phyloP scores from a whole-genome alignment of 2,113 vertebrate species.

The Peucedramus taeniatus region DNA sequence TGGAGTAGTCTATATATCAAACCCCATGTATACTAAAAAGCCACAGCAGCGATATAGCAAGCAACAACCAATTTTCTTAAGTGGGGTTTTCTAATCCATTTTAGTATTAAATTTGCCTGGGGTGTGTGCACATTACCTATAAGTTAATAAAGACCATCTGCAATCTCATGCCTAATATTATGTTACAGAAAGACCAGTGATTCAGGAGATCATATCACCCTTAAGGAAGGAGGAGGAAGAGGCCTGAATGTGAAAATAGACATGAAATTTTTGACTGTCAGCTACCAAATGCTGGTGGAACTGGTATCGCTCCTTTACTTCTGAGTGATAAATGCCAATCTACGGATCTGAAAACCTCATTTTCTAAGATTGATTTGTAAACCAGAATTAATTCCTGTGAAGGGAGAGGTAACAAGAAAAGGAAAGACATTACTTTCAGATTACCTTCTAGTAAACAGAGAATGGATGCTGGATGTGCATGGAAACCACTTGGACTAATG shows the following conservation, averaged over 20 bases:
- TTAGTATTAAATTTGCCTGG: background rate
- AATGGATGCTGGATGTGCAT: background rate
- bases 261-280: background rate
- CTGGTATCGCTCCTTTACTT: background rate
- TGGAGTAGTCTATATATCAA: background rate
- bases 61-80: background rate
- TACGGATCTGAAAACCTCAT: background rate
- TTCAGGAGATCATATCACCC: background rate
- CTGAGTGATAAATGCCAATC: background rate
- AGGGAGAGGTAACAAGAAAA: background rate
- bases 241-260: background rate
- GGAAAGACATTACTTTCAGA: background rate
- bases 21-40: background rate
- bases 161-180: background rate
- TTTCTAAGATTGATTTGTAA: background rate
- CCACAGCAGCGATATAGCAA: background rate
- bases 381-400: background rate
- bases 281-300: background rate
- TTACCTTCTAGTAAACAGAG: background rate
- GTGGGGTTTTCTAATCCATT: background rate
- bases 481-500: background rate
- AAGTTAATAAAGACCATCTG: background rate
- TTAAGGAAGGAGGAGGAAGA: background rate
- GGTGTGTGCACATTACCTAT: accelerated
- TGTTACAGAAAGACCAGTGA: background rate